Conservation (phyloP, 92 coral and sea anemone species). For the Virgularia gustaviana region DNA sequence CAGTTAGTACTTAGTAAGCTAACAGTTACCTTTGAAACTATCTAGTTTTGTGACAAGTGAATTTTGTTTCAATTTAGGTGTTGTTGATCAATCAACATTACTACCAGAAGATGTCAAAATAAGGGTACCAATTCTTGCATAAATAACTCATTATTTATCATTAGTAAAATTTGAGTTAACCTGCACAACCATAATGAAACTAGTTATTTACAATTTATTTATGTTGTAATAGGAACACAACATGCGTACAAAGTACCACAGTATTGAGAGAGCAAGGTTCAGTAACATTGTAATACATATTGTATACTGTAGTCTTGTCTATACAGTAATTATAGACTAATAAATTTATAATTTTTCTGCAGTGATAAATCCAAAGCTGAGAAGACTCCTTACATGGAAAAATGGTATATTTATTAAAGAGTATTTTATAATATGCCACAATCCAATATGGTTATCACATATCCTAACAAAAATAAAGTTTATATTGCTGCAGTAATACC, state of each 20-base stretch:
- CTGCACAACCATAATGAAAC: neutral
- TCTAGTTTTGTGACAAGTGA: no score
- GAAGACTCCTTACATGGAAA: constrained; percentile 65
- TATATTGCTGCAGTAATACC: no score
- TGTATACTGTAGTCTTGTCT: neutral
- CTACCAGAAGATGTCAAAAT: constrained; percentile 29
- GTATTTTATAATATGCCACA: neutral
- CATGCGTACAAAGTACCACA: constrained; percentile 59
- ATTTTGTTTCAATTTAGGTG: constrained; percentile 37
- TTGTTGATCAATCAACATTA: constrained; percentile 16
- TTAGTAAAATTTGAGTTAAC: neutral
- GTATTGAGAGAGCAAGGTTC: constrained; percentile 69
- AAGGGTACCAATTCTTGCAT: neutral
- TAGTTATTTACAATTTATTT: neutral
- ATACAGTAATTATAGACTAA: neutral
- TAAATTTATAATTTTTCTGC: neutral
- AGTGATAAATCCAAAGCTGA: constrained; percentile 60
- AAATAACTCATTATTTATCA: neutral
- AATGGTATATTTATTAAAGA: constrained; percentile 51
- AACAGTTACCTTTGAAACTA: no score
- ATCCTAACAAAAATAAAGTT: neutral
- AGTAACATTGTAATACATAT: neutral
- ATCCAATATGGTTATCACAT: neutral
- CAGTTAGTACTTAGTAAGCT: no score
- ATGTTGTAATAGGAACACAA: constrained; percentile 50